Base-by-base conservation (phyloP, 92 coral and sea anemone genomes). In the Palythoa heliodiscus region DNA sequence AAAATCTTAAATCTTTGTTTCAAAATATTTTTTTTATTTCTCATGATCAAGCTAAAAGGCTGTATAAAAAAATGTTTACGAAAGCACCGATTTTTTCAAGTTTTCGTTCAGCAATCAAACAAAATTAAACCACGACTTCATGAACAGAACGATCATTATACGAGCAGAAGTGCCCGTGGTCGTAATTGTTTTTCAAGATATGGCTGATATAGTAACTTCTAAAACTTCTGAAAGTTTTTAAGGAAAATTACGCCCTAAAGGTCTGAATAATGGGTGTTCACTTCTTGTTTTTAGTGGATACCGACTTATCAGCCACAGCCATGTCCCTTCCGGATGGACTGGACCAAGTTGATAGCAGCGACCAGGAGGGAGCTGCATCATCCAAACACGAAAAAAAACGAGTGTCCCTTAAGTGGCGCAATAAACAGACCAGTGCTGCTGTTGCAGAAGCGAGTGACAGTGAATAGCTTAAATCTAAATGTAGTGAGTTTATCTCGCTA, bases 251-350 rank as follows among this genome's bases (percentile, higher is more conserved):
- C 35, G 35, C 1, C 35, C 1, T 1, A 19, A 63, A 11, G 8
- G 20, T 23, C 25, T 63, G 22, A 63, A 5, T 69, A 15, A 13
- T 29, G 40, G 19, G 15, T 69, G 35, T 11, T 24, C 2, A 16
- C 24, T 37, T 63, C 19, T 11, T 52, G 22, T 86, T 76, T 68
- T 71, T 88, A 86, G 85, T 54, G 35, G 89, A 88, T 53, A 92
- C 84, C 47, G 94, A 93, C 53, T 47, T 87, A 43, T 50, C 93
- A 7, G 76, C 93, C 37, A 29, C 92, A 24, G 93, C 98, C 11
- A 77, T 92, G 82, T 96, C 99, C 4, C 91, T 95, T 43, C 99
- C 99, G 17, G 99, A 96, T 63, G 99, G 94, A 50, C 91, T 96
- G 54, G 82, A 96, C 89, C 89, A 88, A 86, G 91, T 96, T 73